A percentile compares a stretch with the other conserved stretches of the same genome.
Conservation (phyloP, 2,113 vertebrate species). For the Oxyura jamaicensis region DNA sequence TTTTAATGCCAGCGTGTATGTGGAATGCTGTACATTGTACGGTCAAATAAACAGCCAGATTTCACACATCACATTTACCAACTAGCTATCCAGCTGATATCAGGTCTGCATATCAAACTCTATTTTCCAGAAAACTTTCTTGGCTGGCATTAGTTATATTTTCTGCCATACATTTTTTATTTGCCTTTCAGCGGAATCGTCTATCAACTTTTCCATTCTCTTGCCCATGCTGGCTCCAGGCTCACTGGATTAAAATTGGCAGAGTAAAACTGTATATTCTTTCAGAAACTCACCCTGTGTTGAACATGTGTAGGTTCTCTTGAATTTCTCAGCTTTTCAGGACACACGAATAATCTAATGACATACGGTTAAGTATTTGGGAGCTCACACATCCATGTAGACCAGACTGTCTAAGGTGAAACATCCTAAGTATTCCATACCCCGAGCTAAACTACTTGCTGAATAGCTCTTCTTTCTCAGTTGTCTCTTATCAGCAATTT, state of each 20-base stretch:
- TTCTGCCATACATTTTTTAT: neutral
- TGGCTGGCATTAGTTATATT: neutral
- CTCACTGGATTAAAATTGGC: neutral
- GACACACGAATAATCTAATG: neutral
- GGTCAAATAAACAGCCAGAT: neutral
- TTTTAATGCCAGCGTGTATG: neutral
- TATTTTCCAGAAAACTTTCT: neutral
- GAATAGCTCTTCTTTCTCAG: neutral
- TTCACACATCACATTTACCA: neutral
- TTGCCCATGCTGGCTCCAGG: neutral
- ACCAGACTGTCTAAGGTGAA: neutral
- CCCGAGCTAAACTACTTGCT: neutral
- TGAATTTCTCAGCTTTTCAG: neutral
- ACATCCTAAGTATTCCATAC: neutral
- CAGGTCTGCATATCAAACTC: neutral
- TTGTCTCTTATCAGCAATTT: neutral
- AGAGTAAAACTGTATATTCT: neutral
- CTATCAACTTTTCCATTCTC: neutral
- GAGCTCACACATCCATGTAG: neutral
- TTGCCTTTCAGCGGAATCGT: neutral
- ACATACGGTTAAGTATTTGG: neutral
- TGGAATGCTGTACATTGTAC: neutral
- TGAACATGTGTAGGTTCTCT: neutral
- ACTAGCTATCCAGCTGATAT: neutral
- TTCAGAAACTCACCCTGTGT: neutral